Base-by-base conservation (phyloP, 2,888 invertebrate species). In the Heliconius charithonia region DNA sequence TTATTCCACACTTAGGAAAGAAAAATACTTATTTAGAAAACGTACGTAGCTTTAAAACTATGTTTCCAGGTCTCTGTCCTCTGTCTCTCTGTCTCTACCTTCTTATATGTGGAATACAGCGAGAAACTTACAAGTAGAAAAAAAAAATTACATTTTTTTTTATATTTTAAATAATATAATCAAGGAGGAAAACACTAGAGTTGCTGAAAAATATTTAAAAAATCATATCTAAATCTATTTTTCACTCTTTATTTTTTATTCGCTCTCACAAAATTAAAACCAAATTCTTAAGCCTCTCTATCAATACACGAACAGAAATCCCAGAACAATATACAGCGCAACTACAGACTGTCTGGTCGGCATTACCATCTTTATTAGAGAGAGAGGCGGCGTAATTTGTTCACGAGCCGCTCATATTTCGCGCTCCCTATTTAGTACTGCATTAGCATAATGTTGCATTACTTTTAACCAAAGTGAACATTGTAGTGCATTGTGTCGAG, bases 331-430 rank as follows among this genome's bases (percentile, higher is more conserved):
- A 67, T 76, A 76, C 74, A 81, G 66, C 79, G 70, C 66, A 70
- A 41, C 67, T 79, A 69, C 76, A 75, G 79, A 82, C 89, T 89
- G 89, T 91, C 85, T 85, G 87, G 83, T 82, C 86, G 82, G 89
- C 85, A 91, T 91, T 91, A 91, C 87, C 91, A 91, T 92, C 89
- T 91, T 90, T 90, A 92, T 92, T 92, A 91, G 90, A 78, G 85
- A 83, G 86, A 82, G 86, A 88, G 87, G 87, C 85, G 81, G 86
- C 85, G 89, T 91, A 91, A 91, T 92, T 91, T 91, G 90, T 90
- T 87, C 89, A 87, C 87, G 85, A 87, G 87, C 87, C 87, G 88
- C 89, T 91, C 90, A 92, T 92, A 91, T 91, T 90, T 90, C 88
- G 87, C 87, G 81, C 86, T 89, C 89, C 90, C 90, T 92, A 92